phyloP scores from a whole-genome alignment of 2,888 invertebrate genomes.

The Andrena haemorrhoa region DNA sequence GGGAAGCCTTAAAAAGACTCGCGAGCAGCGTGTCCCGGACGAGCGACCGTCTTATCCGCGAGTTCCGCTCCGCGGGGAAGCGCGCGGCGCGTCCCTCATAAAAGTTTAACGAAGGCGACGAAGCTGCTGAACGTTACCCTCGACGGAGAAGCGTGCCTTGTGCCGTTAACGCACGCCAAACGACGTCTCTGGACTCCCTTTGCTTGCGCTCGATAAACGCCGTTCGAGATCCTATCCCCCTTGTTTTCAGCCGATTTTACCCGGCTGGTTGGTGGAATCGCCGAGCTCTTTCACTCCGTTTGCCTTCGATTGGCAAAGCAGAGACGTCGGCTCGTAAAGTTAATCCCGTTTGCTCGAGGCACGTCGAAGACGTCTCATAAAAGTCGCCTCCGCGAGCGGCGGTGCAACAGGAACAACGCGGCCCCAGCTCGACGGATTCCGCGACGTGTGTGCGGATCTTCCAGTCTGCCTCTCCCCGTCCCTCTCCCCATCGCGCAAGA shows the following conservation, averaged over 20 bases:
- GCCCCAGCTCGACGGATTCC: conserved; percentile 6
- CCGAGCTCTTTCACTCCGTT: conserved; percentile 3
- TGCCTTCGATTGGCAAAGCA: background rate
- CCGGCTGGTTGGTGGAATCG: background rate
- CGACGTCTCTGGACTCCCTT: background rate
- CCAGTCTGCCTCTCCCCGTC: conserved; percentile 25
- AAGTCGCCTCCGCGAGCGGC: background rate
- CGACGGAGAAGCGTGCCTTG: background rate
- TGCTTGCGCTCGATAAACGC: conserved; percentile 1
- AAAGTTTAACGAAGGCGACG: conserved; percentile 66
- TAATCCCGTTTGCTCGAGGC: conserved; percentile 14
- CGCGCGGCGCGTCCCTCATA: conserved; percentile 41
- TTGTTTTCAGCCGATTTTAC: background rate
- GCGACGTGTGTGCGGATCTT: conserved; percentile 40
- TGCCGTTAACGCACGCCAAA: background rate
- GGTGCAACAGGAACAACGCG: background rate
- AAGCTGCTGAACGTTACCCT: background rate
- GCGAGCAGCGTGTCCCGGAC: conserved; percentile 33
- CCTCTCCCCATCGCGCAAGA: conserved; percentile 1
- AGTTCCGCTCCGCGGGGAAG: conserved; percentile 35
- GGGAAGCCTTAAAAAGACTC: conserved; percentile 47
- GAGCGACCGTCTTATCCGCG: conserved; percentile 53
- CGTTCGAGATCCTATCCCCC: background rate
- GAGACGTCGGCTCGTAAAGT: conserved; percentile 8
- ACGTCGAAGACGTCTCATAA: conserved; percentile 29